phyloP scores from a whole-genome alignment of 1,140 invertebrate genomes.

The Aphis gossypii region DNA sequence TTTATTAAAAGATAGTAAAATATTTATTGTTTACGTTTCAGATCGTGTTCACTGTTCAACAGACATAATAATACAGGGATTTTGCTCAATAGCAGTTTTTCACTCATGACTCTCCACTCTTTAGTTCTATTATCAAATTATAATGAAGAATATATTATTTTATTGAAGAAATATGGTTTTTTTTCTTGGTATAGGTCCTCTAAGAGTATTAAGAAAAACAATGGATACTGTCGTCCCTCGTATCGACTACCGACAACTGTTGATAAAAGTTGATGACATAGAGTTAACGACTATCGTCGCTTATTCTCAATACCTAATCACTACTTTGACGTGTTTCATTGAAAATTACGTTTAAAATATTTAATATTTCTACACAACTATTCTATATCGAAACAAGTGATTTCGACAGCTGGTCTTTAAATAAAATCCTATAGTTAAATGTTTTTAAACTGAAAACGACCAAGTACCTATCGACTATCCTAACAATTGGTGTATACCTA shows the following conservation, averaged over 20 bases:
- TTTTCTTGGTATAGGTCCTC: not conserved
- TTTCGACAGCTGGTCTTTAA: not conserved
- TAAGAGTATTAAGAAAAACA: not conserved
- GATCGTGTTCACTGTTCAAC: not conserved
- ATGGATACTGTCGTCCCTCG: not conserved
- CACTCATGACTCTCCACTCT: not conserved
- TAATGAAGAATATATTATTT: not conserved
- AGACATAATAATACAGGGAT: constrained; percentile 22
- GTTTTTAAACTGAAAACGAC: not conserved
- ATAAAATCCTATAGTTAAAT: not conserved
- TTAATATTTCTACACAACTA: not conserved
- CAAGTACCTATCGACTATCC: too few species aligned
- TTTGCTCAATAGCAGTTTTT: constrained; percentile 36
- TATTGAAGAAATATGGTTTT: not conserved
- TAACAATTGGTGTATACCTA: too few species aligned
- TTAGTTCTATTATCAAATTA: not conserved
- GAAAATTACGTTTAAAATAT: not conserved
- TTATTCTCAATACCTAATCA: not conserved
- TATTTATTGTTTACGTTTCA: constrained; percentile 48
- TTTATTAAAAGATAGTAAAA: constrained; percentile 37
- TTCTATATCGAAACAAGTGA: not conserved
- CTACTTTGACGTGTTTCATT: not conserved
- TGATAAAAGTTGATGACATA: not conserved
- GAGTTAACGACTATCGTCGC: not conserved
- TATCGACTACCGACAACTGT: not conserved